Base-by-base conservation (phyloP, 2,888 invertebrate species). In the Pammene fasciana region DNA sequence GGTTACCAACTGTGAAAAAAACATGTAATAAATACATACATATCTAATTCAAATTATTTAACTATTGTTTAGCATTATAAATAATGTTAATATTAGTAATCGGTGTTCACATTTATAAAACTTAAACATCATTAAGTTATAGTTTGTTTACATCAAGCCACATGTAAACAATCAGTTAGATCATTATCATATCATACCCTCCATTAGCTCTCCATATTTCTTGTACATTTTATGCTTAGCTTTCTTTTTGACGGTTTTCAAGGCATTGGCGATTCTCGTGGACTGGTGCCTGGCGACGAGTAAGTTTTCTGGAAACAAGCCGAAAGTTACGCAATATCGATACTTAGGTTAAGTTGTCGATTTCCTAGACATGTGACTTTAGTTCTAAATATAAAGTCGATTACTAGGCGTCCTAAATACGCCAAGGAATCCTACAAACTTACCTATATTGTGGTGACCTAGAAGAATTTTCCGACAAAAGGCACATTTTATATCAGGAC, bases 181-280 rank as follows among this genome's bases (percentile, higher is more conserved):
- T 54, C 26, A 26, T 26, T n/a, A n/a, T n/a, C n/a, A 26, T 3
- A 26, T 26, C 83, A 75, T 86, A 96, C 96, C 95, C 93, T 95
- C 94, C 72, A 96, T 84, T 9, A 96, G 84, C 81, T 96, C 96
- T 10, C 94, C 94, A 87, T 94, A 95, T 80, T 94, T 94, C 75
- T 94, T 93, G 64, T 79, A 85, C 70, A 84, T 86, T 79, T 92
- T 93, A 73, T 89, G 86, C 72, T 87, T 86, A 68, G 86, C 85
- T 76, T 92, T 94, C 78, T 93, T 93, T 65, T 88, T 85, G 10
- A 84, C 76, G 7, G 87, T 80, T 76, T 81, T 85, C 38, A 88
- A 74, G 16, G 83, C 82, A 73, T 83, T 92, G 72, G 87, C 90
- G 41, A 90, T 86, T 82, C 81, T 89, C 36, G 92, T 92, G 60